These are phyloP conservation scores for Argynnis bischoffii DNA, from an alignment of 2,888 invertebrate genomes.

Conservation along the genomic window DNA sequence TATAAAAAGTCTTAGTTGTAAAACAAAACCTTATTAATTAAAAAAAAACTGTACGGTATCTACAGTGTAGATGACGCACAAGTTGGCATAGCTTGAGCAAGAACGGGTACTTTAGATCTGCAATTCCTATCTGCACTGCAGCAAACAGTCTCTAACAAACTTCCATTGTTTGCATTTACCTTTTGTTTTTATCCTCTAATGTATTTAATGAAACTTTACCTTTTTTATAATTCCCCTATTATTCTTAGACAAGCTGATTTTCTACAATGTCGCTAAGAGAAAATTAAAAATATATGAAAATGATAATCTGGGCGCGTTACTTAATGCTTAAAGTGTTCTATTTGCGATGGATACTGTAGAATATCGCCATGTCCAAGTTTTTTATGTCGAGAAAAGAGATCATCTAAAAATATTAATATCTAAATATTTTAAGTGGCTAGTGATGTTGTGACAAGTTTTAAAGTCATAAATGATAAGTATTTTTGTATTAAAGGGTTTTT, in stretches of 20 bases:
- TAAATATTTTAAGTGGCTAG: too few relatives aligned
- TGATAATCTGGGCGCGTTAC: too few relatives aligned
- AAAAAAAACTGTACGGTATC: neutral
- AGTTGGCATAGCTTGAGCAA: slow-evolving; percentile 36
- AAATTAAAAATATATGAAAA: too few relatives aligned
- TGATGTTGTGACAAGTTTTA: too few relatives aligned
- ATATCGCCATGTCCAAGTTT: too few relatives aligned
- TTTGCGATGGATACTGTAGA: too few relatives aligned
- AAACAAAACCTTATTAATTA: slow-evolving; percentile 1
- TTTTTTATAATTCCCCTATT: neutral
- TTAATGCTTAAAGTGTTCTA: too few relatives aligned
- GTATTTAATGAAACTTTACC: slow-evolving; percentile 11
- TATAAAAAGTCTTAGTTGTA: neutral
- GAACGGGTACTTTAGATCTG: slow-evolving; percentile 39
- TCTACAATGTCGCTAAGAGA: too few relatives aligned
- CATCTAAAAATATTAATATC: too few relatives aligned
- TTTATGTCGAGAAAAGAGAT: too few relatives aligned
- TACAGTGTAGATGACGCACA: slow-evolving; percentile 21
- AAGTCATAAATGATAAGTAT: too few relatives aligned
- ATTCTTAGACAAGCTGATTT: neutral
- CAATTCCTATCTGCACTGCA: slow-evolving; percentile 50
- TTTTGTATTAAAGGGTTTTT: too few relatives aligned
- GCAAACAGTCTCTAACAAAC: slow-evolving; percentile 43
- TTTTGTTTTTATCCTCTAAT: slow-evolving; percentile 40
- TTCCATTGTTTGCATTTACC: slow-evolving; percentile 42